Base-by-base conservation (phyloP, 1,140 invertebrate genomes). In the Caerostris extrusa region DNA sequence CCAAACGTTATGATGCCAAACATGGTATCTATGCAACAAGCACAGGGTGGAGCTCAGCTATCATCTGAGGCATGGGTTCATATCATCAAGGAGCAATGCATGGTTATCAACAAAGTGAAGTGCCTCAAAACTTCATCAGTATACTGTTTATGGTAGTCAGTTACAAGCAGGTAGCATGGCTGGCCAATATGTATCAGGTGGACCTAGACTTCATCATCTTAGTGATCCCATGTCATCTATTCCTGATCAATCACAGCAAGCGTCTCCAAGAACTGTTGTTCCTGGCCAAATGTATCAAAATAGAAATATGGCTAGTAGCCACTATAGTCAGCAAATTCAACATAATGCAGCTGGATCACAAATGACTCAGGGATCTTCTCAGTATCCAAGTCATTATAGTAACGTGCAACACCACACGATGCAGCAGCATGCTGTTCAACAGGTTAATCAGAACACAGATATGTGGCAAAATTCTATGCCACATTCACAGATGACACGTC, bases 91-190 rank as follows among this genome's bases (percentile, higher is more conserved):
- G 94, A 83, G 12, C 86, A 85, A 64, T 94, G 77, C 94, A 94
- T 90, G 91, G 94, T 14, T 94, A 94, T 89, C 60, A 34, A 53
- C 94, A 94, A 93, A 94, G 60, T 94, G 94, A 94, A 93, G 92
- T 94, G 94, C 92, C 94, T 93, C 91, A 94, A 90, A 94, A 93
- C 90, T 93, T 90, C 94, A 94, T 91, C 94, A 93, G 89, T 94
- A 94, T 93, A 82, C 89, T 86, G 85, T 86, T 77, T 94, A 94
- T 67, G 94, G 94, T 93, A 91, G 82, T 93, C 81, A 91, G 69
- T 89, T 91, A 77, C 94, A 94, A 89, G 53, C 89, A 81, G 71
- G 94, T 71, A 90, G 58, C 58, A 91, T 91, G 82, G 56, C 69
- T 88, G 91, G 94, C 12, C 94, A 94, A 69, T 94, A 94, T 91